Percentiles rank a stretch among this genome's conserved stretches.
Conservation (phyloP, 2,797 vertebrate genomes). For the Acanthurus lineatus region DNA sequence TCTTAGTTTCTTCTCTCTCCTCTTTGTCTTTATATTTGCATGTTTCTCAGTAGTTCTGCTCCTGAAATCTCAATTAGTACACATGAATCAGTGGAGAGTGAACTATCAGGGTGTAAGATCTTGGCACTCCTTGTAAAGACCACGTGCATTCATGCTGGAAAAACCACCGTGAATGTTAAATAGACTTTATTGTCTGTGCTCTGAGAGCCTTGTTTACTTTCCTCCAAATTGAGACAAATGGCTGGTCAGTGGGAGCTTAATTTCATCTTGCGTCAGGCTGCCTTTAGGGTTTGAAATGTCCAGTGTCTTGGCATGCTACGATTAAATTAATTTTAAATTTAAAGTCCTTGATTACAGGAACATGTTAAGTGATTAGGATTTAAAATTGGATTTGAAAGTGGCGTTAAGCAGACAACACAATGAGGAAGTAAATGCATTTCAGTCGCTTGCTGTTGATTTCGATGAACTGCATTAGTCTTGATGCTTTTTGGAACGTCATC, state of each 20-base stretch:
- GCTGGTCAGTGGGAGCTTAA: conserved; percentile 28
- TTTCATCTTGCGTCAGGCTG: conserved; percentile 40
- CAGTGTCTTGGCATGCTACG: neutral
- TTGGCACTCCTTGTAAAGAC: conserved; percentile 55
- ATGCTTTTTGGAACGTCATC: neutral
- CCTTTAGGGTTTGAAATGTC: conserved; percentile 23
- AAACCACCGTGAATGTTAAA: conserved; percentile 76
- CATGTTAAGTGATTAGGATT: neutral
- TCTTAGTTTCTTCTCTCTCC: neutral
- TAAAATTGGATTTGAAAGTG: neutral
- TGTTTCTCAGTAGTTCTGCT: conserved; percentile 5
- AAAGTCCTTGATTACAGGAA: neutral
- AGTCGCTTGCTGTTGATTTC: neutral
- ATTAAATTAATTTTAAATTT: conserved; percentile 3
- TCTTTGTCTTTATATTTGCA: neutral
- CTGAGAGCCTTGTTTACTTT: conserved; percentile 65
- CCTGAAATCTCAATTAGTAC: conserved; percentile 37
- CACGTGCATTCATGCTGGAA: conserved; percentile 51
- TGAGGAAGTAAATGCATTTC: neutral
- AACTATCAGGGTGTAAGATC: conserved; percentile 42
- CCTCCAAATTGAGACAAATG: conserved; percentile 58
- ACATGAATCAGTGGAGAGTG: conserved; percentile 24
- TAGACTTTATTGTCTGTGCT: conserved; percentile 68
- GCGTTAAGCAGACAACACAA: neutral
- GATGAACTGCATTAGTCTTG: neutral